Evolutionary conservation across 2,797 vertebrate species (phyloP).

Genomic region (Coregonus suidteri): DNA sequence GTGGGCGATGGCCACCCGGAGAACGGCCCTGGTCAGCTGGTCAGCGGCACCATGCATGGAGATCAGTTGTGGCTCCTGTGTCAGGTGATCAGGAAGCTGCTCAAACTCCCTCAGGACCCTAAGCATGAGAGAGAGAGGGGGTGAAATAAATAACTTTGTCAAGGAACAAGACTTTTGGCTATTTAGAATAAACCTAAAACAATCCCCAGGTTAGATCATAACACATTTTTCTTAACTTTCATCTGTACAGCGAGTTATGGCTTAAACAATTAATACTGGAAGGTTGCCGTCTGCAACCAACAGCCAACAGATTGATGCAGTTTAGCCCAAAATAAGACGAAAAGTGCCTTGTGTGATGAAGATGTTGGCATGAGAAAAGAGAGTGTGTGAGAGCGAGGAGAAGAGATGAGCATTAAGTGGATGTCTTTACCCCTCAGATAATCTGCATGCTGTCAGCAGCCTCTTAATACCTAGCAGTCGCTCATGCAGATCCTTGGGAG

Average conservation of each 20-base stretch:
- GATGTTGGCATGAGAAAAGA: not conserved
- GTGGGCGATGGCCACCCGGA: slow-evolving; percentile 70
- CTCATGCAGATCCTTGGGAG: slow-evolving; percentile 75
- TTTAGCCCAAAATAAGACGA: not conserved
- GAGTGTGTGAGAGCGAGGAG: too few species aligned
- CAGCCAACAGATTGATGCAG: not conserved
- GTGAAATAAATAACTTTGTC: not conserved
- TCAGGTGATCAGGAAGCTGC: slow-evolving; percentile 79
- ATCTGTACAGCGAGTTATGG: not conserved
- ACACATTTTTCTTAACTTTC: not conserved
- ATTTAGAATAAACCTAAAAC: not conserved
- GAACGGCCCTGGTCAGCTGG: slow-evolving; percentile 67
- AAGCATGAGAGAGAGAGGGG: not conserved
- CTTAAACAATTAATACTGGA: not conserved
- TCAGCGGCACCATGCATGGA: slow-evolving; percentile 75
- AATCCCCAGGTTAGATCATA: not conserved
- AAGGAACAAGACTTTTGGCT: not conserved
- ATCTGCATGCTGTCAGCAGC: slow-evolving; percentile 81
- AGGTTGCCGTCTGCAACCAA: not conserved
- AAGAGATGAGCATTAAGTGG: not conserved
- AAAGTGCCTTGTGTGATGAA: not conserved
- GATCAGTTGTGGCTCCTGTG: slow-evolving; percentile 76
- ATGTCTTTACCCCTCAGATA: slow-evolving; percentile 78
- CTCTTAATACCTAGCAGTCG: slow-evolving; percentile 82
- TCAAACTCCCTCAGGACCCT: slow-evolving; percentile 64